A percentile compares a stretch with the other conserved stretches of the same genome.
Conservation (phyloP, 2,113 vertebrate genomes). For the Phalacrocorax brasilianus region DNA sequence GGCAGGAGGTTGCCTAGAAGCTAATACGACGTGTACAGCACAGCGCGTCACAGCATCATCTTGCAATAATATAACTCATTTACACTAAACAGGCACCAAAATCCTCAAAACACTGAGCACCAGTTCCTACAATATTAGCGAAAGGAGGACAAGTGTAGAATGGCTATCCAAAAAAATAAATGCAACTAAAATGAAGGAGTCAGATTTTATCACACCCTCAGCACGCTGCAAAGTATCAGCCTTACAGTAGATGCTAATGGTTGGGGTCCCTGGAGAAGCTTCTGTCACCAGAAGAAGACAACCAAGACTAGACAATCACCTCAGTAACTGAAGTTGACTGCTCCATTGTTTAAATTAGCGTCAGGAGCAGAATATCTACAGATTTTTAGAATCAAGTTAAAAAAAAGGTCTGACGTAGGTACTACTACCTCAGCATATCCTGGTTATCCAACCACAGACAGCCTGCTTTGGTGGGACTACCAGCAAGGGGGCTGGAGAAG, state of each 20-base stretch:
- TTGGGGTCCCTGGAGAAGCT: not conserved
- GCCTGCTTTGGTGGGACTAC: accelerated
- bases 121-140: not conserved
- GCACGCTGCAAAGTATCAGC: not conserved
- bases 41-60: not conserved
- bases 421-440: not conserved
- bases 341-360: not conserved
- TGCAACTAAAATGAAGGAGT: not conserved
- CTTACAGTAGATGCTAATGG: not conserved
- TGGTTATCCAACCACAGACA: not conserved
- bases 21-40: not conserved
- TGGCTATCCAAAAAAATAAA: not conserved
- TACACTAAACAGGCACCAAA: not conserved
- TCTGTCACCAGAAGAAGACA: not conserved
- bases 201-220: not conserved
- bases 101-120: not conserved
- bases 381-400: not conserved
- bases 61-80: not conserved
- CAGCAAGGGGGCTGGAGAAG: not conserved
- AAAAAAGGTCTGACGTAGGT: not conserved
- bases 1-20: not conserved
- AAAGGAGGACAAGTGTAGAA: not conserved
- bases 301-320: not conserved
- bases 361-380: not conserved
- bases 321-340: not conserved